Conservation (phyloP, 1,140 invertebrate genomes). For the Rhagoletis pomonella region DNA sequence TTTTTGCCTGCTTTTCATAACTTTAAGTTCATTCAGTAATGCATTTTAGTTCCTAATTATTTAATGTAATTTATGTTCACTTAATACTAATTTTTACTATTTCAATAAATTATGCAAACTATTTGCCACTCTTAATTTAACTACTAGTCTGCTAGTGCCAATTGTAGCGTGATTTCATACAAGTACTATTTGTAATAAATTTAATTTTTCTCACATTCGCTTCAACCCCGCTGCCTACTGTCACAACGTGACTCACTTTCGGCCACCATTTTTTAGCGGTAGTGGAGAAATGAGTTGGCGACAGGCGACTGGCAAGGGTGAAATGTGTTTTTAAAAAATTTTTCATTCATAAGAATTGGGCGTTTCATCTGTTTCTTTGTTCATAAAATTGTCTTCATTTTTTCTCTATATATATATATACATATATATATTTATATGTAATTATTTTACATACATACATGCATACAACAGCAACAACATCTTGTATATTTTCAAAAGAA, state of each 20-base stretch:
- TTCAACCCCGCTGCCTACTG: neutral
- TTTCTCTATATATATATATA: constrained; percentile 54
- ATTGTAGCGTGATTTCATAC: constrained; percentile 23
- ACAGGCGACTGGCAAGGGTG: constrained; percentile 4
- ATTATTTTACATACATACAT: constrained; percentile 48
- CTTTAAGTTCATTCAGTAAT: no score
- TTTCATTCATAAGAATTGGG: constrained; percentile 73
- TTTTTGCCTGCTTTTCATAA: no score
- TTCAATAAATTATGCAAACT: constrained; percentile 19
- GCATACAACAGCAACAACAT: constrained; percentile 21
- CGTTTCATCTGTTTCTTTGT: constrained; percentile 71
- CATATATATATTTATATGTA: constrained; percentile 47
- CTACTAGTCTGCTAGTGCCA: constrained; percentile 57
- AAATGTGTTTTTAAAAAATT: constrained; percentile 52
- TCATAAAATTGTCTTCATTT: constrained; percentile 61
- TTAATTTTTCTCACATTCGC: constrained; percentile 19
- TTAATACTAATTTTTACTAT: neutral
- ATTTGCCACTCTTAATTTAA: constrained; percentile 54
- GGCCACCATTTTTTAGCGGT: neutral
- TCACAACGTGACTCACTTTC: neutral
- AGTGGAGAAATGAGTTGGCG: neutral
- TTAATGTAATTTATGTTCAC: neutral
- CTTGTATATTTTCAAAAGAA: constrained; percentile 42
- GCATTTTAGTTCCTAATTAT: no score
- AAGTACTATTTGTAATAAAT: neutral